phyloP scores from a whole-genome alignment of 2,797 vertebrate species.

The Neosilurus mollespiculum region DNA sequence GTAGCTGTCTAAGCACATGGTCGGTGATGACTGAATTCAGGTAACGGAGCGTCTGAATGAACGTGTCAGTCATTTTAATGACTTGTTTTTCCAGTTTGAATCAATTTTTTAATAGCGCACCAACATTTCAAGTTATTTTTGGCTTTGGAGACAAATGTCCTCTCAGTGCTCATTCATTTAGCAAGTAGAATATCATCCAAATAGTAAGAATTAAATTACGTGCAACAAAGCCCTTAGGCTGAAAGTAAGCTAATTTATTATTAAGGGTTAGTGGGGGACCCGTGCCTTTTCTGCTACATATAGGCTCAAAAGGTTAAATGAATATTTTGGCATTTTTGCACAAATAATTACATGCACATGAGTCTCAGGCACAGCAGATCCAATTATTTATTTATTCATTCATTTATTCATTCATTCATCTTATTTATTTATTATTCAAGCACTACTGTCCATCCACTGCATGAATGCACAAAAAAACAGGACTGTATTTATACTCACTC shows the following conservation, averaged over 20 bases:
- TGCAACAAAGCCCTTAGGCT: constrained; percentile 36
- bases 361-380: neutral
- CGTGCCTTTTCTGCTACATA: neutral
- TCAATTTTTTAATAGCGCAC: constrained; percentile 2
- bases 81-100: constrained; percentile 9
- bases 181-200: constrained; percentile 27
- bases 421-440: neutral
- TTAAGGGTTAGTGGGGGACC: constrained; percentile 30
- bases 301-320: constrained; percentile 30
- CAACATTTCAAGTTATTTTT: neutral
- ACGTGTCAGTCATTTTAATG: constrained; percentile 35
- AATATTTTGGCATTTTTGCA: constrained; percentile 21
- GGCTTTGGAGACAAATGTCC: constrained; percentile 4
- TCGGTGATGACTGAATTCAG: constrained; percentile 10
- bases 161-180: constrained; percentile 24
- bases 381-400: neutral
- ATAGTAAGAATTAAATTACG: constrained; percentile 45
- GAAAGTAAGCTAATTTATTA: constrained; percentile 47
- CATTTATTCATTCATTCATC: too few relatives aligned
- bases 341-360: constrained; percentile 10
- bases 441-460: neutral
- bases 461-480: neutral
- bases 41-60: neutral
- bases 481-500: constrained; percentile 9
- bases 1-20: neutral